These are phyloP conservation scores for Protophormia terraenovae DNA, from an alignment of 2,888 invertebrate genomes.

Conservation along the genomic window DNA sequence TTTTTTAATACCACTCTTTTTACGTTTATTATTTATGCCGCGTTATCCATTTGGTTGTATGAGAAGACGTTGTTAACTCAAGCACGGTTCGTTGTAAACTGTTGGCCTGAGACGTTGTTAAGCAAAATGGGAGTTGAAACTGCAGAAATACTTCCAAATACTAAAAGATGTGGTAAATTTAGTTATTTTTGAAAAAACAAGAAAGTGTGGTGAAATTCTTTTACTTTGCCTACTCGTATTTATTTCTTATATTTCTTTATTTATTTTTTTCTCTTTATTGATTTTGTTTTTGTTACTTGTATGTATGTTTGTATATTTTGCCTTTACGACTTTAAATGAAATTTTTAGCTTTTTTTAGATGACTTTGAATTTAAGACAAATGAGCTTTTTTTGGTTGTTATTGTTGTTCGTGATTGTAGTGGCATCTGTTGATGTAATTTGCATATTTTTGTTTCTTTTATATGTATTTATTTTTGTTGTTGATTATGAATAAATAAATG, in stretches of 20 bases:
- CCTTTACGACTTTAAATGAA: neutral
- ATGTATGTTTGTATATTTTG: no score
- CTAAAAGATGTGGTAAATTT: conserved; percentile 35
- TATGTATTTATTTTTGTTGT: neutral
- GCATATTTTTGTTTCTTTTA: conserved; percentile 49
- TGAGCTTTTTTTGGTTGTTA: conserved; percentile 7
- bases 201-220: conserved; percentile 71
- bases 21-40: conserved; percentile 10
- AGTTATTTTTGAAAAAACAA: conserved; percentile 51
- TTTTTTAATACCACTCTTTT: neutral
- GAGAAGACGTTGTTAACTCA: conserved; percentile 68
- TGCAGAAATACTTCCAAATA: conserved; percentile 7
- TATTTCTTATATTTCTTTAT: neutral
- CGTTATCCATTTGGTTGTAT: conserved; percentile 50
- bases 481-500: conserved; percentile 50
- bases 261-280: conserved; percentile 4
- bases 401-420: neutral
- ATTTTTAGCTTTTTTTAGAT: conserved; percentile 35
- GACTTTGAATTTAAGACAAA: conserved; percentile 36
- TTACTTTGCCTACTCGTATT: conserved; percentile 1
- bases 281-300: neutral
- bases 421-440: conserved; percentile 63
- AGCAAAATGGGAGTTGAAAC: conserved; percentile 21
- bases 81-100: conserved; percentile 71
- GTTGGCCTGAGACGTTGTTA: conserved; percentile 45